A percentile compares a stretch with the other conserved stretches of the same genome.
phyloP scores from a whole-genome alignment of 2,113 vertebrate genomes.

The Emydocephalus ijimae region DNA sequence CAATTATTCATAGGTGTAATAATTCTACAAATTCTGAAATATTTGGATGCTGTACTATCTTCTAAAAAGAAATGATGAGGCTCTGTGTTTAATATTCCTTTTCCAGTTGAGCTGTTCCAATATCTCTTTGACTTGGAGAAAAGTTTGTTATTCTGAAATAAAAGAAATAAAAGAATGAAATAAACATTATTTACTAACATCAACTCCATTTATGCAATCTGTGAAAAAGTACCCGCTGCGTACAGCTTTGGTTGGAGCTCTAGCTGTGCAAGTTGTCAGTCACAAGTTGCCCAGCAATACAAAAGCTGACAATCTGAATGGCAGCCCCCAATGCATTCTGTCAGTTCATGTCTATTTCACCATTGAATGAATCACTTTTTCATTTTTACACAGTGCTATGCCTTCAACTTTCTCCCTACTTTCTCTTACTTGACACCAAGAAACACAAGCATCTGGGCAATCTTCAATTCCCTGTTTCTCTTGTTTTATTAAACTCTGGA shows the following conservation, averaged over 20 bases:
- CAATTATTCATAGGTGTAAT: not conserved
- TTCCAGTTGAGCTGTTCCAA: not conserved
- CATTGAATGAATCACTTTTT: not conserved
- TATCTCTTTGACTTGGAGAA: not conserved
- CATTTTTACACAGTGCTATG: not conserved
- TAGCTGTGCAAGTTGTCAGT: not conserved
- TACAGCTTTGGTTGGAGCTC: not conserved
- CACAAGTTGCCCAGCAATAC: not conserved
- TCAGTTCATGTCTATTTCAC: constrained; percentile 1
- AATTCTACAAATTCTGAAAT: constrained; percentile 1
- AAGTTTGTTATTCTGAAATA: not conserved
- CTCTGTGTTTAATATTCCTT: not conserved
- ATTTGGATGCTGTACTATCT: constrained; percentile 12
- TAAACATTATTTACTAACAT: not conserved
- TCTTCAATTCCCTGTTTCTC: not conserved
- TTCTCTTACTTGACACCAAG: not conserved
- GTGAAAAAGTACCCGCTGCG: not conserved
- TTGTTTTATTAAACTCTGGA: not conserved
- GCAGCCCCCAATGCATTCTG: constrained; percentile 3
- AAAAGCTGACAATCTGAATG: constrained; percentile 12
- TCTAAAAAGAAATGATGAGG: not conserved
- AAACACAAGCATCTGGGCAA: not conserved
- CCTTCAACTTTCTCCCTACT: not conserved
- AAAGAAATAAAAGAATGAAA: not conserved
- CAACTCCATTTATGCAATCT: not conserved